phyloP scores from a whole-genome alignment of 2,888 invertebrate genomes.

The Spialia ferax region DNA sequence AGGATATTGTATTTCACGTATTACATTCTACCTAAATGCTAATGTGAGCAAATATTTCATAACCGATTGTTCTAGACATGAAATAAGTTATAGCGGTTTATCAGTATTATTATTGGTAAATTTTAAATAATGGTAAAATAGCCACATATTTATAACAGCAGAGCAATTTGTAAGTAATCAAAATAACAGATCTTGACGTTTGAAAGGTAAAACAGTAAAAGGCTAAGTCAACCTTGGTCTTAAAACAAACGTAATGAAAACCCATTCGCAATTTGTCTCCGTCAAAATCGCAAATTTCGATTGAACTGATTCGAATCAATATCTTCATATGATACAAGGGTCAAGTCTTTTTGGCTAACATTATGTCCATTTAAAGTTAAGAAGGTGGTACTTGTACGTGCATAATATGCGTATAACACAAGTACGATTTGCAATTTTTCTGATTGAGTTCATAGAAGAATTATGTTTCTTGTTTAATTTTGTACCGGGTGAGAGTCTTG shows the following conservation, averaged over 20 bases:
- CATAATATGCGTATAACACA: neutral
- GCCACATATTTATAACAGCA: neutral
- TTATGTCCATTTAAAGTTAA: slow-evolving; percentile 19
- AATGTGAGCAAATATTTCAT: neutral
- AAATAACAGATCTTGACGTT: slow-evolving; percentile 17
- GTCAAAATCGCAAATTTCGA: slow-evolving; percentile 33
- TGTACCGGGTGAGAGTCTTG: too few relatives aligned
- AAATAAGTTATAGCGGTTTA: neutral
- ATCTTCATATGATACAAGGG: slow-evolving; percentile 22
- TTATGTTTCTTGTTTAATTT: too few relatives aligned
- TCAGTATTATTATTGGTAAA: neutral
- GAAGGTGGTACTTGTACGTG: neutral
- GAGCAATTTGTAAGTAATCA: slow-evolving; percentile 6
- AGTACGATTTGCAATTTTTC: neutral
- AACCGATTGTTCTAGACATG: neutral
- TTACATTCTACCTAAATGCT: neutral
- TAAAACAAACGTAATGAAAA: slow-evolving; percentile 32
- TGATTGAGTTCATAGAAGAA: too few relatives aligned
- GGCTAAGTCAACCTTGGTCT: slow-evolving; percentile 33
- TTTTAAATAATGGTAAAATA: slow-evolving; percentile 6
- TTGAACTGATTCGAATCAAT: slow-evolving; percentile 28
- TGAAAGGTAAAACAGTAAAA: slow-evolving; percentile 36
- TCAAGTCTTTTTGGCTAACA: slow-evolving; percentile 16
- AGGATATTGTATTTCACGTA: neutral
- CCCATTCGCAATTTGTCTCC: slow-evolving; percentile 33